Base-by-base conservation (phyloP, 1,140 invertebrate species). In the Lepidostoma basale region DNA sequence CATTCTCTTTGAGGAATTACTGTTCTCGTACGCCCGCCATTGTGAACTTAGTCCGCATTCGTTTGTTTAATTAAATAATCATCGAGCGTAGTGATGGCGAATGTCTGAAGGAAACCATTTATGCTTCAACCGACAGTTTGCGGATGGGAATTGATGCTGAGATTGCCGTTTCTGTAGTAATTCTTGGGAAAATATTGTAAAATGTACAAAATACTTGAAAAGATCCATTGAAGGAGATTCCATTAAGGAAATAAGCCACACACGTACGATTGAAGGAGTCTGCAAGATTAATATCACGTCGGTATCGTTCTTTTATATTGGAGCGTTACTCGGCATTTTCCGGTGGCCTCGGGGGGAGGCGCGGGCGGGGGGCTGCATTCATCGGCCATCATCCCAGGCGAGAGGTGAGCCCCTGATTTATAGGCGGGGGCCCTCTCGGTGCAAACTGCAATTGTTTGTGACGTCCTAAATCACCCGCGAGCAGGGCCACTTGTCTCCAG, bases 231-330 rank as follows among this genome's bases (percentile, higher is more conserved):
- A 56, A 12, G 52, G 36, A 56, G 10, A 56, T 33, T 33, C 28
- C 52, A 18, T 56, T 18, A 36, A 36, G 30, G 52, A 25, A n/a
- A 23, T 49, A 49, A 49, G 45, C 23, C 45, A 49, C 45, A 49
- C 52, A 42, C 56, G 22, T n/a, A 22, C 56, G 20, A 42, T 42
- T 42, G 56, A 42, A 60, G 14, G 3, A 60, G 56, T 40, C 30
- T 12, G 33, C 18, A 60, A 60, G 36, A 60, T 42, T 40, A 60
- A 60, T 60, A 42, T 42, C 56, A 22, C 23, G 56, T 59, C 56
- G 42, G 56, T 22, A 6, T 40, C 56, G 33, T 56, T 40, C n/a
- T 16, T 42, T 60, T 60, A 23, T 42, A n/a, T 23, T 40, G 12
- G 25, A n/a, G 36, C 56, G 25, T 60, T 60, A 60, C 36, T 25